Conservation (phyloP, 1,140 invertebrate genomes). For the Scylla paramamosain region DNA sequence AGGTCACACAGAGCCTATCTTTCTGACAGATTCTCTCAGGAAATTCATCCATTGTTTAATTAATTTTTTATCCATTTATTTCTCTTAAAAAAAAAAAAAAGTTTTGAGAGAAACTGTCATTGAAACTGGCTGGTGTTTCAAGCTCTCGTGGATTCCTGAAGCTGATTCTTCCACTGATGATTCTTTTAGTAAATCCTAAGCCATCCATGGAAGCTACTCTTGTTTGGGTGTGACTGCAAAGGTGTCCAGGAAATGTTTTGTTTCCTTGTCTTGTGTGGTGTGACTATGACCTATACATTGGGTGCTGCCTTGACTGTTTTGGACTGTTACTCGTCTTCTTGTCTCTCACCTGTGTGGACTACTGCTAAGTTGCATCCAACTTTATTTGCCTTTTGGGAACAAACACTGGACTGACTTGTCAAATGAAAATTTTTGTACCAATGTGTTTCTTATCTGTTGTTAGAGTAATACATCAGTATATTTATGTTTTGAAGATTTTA, state of each 20-base stretch:
- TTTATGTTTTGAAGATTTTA: too few relatives aligned
- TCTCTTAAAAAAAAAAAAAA: neutral
- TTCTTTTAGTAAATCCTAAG: neutral
- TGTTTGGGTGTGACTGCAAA: neutral
- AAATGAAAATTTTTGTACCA: neutral
- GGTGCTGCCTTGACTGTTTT: neutral
- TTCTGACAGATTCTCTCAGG: neutral
- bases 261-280: neutral
- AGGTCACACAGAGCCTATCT: neutral
- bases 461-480: too few relatives aligned
- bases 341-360: neutral
- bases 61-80: too few relatives aligned
- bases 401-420: neutral
- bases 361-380: neutral
- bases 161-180: conserved; percentile 1
- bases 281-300: neutral
- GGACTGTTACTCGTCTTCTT: neutral
- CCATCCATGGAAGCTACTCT: neutral
- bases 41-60: too few relatives aligned
- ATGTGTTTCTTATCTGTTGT: neutral
- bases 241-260: neutral
- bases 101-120: neutral
- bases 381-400: neutral
- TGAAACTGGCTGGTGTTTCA: neutral
- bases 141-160: conserved; percentile 12